Percentiles rank a stretch among this genome's conserved stretches.
These are phyloP conservation scores for Brachypterus glaber DNA, from an alignment of 2,888 invertebrate genomes.

Conservation along the genomic window DNA sequence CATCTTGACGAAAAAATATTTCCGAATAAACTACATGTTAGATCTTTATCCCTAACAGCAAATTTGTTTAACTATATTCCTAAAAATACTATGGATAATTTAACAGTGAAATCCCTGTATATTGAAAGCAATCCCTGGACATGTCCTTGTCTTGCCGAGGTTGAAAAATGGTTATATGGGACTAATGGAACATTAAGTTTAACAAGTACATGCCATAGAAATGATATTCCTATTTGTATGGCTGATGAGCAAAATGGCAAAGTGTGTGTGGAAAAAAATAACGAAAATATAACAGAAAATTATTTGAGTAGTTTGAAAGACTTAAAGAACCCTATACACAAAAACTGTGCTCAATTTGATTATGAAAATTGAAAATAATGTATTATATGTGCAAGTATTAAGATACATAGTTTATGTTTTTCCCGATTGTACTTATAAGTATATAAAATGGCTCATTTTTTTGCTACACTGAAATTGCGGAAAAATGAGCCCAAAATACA, in stretches of 20 bases:
- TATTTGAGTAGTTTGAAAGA: too few species aligned
- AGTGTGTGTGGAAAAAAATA: conserved; percentile 3
- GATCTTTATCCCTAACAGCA: conserved; percentile 19
- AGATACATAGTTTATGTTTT: too few species aligned
- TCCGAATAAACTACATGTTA: conserved; percentile 19
- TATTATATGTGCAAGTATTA: too few species aligned
- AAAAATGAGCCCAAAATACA: too few species aligned
- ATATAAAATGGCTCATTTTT: too few species aligned
- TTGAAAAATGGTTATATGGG: conserved; percentile 20
- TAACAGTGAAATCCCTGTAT: conserved; percentile 18
- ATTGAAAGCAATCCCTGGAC: conserved; percentile 28
- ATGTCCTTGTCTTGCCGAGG: conserved; percentile 24
- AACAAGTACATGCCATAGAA: neutral
- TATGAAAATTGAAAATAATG: too few species aligned
- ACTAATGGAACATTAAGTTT: conserved; percentile 17
- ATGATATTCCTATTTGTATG: conserved; percentile 8
- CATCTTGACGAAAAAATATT: conserved; percentile 21
- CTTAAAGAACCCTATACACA: too few species aligned
- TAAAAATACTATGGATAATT: conserved; percentile 18
- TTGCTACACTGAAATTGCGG: too few species aligned
- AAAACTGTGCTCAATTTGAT: too few species aligned
- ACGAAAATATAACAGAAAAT: neutral
- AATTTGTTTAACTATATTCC: conserved; percentile 27
- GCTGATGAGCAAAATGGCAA: neutral
- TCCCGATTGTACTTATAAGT: too few species aligned